A percentile compares a stretch with the other conserved stretches of the same genome.
These are phyloP conservation scores for Drosophila mayaguana DNA, from an alignment of 2,888 invertebrate species.

Conservation along the genomic window DNA sequence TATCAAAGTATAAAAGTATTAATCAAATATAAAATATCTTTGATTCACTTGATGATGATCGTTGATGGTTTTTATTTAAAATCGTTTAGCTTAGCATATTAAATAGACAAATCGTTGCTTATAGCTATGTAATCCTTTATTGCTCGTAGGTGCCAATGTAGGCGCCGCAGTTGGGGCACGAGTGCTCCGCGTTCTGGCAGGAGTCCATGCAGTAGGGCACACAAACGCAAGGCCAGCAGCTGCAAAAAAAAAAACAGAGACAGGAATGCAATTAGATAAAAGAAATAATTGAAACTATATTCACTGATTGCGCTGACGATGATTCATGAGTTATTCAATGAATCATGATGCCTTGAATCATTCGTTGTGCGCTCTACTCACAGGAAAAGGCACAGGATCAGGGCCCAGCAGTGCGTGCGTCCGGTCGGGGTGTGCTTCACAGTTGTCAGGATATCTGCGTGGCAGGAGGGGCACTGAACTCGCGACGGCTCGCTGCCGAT, in stretches of 20 bases:
- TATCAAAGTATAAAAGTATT: too few relatives aligned
- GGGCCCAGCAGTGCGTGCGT: constrained; percentile 62
- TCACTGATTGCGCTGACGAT: constrained; percentile 5
- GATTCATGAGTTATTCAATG: constrained; percentile 27
- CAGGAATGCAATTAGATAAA: background rate
- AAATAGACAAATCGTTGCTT: constrained; percentile 26
- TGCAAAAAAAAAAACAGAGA: constrained; percentile 10
- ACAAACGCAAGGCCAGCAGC: constrained; percentile 76
- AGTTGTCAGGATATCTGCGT: constrained; percentile 56
- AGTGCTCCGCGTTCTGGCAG: constrained; percentile 79
- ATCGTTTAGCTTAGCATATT: constrained; percentile 1
- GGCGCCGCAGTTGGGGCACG: constrained; percentile 75
- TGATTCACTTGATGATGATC: background rate
- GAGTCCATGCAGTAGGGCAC: constrained; percentile 75
- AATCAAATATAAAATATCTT: too few relatives aligned
- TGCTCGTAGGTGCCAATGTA: constrained; percentile 73
- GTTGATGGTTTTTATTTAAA: constrained; percentile 19
- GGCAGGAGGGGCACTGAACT: constrained; percentile 67
- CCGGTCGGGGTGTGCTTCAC: constrained; percentile 54
- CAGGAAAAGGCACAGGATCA: constrained; percentile 68
- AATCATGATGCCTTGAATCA: background rate
- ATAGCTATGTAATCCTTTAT: constrained; percentile 6
- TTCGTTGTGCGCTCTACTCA: constrained; percentile 31
- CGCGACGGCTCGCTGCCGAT: constrained; percentile 56
- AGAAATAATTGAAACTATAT: background rate